phyloP scores from a whole-genome alignment of 2,888 invertebrate species.

The Nymphalis c-album region DNA sequence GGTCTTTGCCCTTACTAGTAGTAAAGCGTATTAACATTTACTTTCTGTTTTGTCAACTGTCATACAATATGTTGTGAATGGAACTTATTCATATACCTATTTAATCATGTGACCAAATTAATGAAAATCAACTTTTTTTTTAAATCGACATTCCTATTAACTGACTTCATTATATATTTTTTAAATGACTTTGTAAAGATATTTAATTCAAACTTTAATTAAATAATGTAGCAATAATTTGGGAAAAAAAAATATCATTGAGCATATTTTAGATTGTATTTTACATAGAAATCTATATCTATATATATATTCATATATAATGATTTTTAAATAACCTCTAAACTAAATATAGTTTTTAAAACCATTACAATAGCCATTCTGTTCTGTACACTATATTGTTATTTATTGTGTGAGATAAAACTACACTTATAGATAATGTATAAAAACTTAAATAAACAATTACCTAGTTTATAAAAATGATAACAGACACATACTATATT shows the following conservation, averaged over 20 bases:
- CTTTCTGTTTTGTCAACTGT: slow-evolving; percentile 15
- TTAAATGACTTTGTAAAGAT: too few species aligned
- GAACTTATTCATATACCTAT: slow-evolving; percentile 1
- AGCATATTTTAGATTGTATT: too few species aligned
- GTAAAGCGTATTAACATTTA: slow-evolving; percentile 26
- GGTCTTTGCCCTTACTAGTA: slow-evolving; percentile 34
- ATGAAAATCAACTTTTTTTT: neutral
- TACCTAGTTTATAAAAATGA: slow-evolving; percentile 39
- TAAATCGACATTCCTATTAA: neutral
- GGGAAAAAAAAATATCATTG: too few species aligned
- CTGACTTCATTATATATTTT: too few species aligned
- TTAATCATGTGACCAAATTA: slow-evolving; percentile 1
- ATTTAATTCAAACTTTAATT: too few species aligned
- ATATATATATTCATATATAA: neutral
- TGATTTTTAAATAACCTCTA: neutral
- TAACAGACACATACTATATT: slow-evolving; percentile 25
- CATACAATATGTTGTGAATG: slow-evolving; percentile 12
- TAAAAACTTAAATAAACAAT: slow-evolving; percentile 41
- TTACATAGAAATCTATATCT: too few species aligned
- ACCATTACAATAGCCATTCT: slow-evolving; percentile 10
- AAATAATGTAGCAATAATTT: too few species aligned
- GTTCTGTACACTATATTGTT: slow-evolving; percentile 29
- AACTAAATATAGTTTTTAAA: slow-evolving; percentile 1
- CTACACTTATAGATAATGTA: slow-evolving; percentile 40
- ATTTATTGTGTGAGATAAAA: slow-evolving; percentile 41